Evolutionary conservation across 92 coral and sea anemone species (phyloP).

Genomic region (Palythoa heliodiscus): DNA sequence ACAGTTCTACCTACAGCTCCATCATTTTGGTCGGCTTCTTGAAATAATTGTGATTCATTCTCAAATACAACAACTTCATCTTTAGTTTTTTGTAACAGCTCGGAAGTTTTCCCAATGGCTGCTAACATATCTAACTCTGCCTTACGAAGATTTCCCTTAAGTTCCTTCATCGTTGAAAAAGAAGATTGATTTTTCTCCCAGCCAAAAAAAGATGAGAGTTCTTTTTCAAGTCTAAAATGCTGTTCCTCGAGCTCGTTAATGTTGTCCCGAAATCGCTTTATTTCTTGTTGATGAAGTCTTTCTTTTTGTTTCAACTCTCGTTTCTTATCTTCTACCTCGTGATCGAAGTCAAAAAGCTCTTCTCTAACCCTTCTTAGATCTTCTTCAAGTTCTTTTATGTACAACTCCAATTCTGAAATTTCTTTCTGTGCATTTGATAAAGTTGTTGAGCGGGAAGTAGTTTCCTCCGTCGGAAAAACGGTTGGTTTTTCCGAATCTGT

Average conservation of each 20-base stretch:
- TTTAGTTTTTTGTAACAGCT: conserved; percentile 53
- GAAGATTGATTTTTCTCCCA: conserved; percentile 56
- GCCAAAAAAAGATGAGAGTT: conserved; percentile 48
- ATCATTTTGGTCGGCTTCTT: conserved; percentile 21
- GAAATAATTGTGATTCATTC: conserved; percentile 11
- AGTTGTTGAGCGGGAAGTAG: conserved; percentile 43
- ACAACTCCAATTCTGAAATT: conserved; percentile 66
- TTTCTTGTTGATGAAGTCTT: conserved; percentile 65
- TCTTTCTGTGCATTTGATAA: conserved; percentile 73
- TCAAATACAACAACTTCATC: conserved; percentile 41
- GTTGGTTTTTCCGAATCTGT: background rate
- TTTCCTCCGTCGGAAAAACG: conserved; percentile 32
- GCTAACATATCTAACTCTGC: conserved; percentile 69
- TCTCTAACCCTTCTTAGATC: conserved; percentile 65
- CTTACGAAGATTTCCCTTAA: conserved; percentile 60
- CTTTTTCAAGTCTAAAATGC: conserved; percentile 58
- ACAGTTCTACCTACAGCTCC: conserved; percentile 33
- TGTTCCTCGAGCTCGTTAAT: conserved; percentile 63
- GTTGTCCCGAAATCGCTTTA: conserved; percentile 53
- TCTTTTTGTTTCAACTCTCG: conserved; percentile 61
- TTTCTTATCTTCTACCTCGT: conserved; percentile 66
- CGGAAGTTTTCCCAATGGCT: conserved; percentile 58
- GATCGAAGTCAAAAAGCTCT: conserved; percentile 64
- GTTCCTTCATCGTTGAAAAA: conserved; percentile 59
- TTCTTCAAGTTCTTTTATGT: conserved; percentile 64